Percentiles rank a stretch among this genome's conserved stretches.
Conservation (phyloP, 2,113 vertebrate genomes). For the Narcine bancroftii region DNA sequence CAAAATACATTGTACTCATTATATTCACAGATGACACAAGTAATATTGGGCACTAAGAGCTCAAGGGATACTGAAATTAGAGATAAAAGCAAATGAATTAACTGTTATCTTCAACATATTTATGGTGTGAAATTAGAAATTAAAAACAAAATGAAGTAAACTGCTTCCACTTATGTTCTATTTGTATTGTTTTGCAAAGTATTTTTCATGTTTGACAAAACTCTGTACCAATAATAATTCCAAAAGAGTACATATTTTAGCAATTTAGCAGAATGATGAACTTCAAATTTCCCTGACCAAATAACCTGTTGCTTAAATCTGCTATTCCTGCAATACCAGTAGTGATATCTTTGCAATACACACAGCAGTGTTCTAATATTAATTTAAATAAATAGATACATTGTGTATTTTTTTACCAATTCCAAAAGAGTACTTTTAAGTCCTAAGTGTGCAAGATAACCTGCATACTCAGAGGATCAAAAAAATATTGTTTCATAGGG, state of each 20-base stretch:
- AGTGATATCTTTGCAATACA: background rate
- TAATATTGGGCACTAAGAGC: too few relatives aligned
- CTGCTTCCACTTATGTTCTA: too few relatives aligned
- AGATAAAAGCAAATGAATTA: too few relatives aligned
- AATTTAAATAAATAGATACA: background rate
- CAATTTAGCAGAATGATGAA: background rate
- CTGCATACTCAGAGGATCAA: background rate
- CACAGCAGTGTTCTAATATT: background rate
- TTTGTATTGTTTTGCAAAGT: too few relatives aligned
- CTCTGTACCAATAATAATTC: background rate
- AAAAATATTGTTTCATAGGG: background rate
- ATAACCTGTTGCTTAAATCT: background rate
- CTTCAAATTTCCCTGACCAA: background rate
- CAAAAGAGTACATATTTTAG: background rate
- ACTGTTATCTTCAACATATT: too few relatives aligned
- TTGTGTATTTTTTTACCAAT: background rate
- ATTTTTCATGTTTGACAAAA: background rate
- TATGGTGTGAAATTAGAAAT: too few relatives aligned
- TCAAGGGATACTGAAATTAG: too few relatives aligned
- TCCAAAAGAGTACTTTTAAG: background rate
- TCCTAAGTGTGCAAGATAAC: background rate
- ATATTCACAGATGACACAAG: too few relatives aligned
- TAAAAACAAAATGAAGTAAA: too few relatives aligned
- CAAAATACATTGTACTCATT: too few relatives aligned
- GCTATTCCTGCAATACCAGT: background rate